Base-by-base conservation (phyloP, 1,140 invertebrate species). In the Magallana ariakensis region DNA sequence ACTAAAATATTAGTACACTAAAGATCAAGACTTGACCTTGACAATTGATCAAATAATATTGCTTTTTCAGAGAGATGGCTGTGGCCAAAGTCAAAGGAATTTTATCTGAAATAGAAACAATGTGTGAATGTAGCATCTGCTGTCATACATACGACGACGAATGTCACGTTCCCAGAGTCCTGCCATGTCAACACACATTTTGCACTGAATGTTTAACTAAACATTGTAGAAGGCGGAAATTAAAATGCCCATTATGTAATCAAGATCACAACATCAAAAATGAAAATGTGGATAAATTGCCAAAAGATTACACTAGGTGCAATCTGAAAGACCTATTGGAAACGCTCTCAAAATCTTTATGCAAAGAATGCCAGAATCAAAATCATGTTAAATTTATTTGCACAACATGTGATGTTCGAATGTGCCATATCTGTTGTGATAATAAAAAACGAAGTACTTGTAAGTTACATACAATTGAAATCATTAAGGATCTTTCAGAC, bases 141-240 rank as follows among this genome's bases (percentile, higher is more conserved):
- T 60, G 16, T n/a, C 15, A 16, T 60, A n/a, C 15, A 75, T 75
- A 75, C 13, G 66, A 75, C 26, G 66, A 75, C 22, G 22, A 46
- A 9, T 26, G 33, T 0, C 66, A 33, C 1, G 22, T 75, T 22
- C 66, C 66, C 2, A 33, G 66, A 26, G 22, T 75, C 33, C 22
- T 75, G 33, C 66, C 66, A 46, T 75, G 66, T 33, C 66, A 75
- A 2, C 66, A 75, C 15, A 75, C 66, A 33, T 22, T 75, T 75
- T 75, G 66, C 15, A 33, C 66, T 0, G 22, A 75, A 3, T 75
- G 66, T 26, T 26, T 75, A 3, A 26, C 22, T 2, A 75, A 75
- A 13, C 66, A 75, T 33, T 46, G 66, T 13, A 75, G 15, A 10
- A 11, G 22, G 9, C 66, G 33, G 5, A 75, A 10, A 33, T 3